Evolutionary conservation across 2,113 vertebrate species (phyloP).

Genomic region (Melanerpes aurifrons): DNA sequence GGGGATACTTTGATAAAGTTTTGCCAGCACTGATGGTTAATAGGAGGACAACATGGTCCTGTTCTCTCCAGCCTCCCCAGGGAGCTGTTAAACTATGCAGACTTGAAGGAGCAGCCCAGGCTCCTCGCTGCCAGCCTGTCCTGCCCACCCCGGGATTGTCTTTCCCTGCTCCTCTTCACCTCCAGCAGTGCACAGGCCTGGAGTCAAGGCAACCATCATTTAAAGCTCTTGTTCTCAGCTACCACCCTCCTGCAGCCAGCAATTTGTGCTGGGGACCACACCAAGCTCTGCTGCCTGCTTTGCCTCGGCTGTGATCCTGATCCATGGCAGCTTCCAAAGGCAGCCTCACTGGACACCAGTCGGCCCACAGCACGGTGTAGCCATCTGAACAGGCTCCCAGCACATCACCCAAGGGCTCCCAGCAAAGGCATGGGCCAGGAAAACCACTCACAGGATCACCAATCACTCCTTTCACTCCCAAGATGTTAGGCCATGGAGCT

Average conservation of each 20-base stretch:
- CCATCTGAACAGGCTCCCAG: not conserved
- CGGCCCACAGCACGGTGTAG: not conserved
- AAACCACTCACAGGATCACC: not conserved
- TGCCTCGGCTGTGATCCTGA: not conserved
- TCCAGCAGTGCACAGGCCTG: not conserved
- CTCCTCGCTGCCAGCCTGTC: not conserved
- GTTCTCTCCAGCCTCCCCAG: not conserved
- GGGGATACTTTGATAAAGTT: not conserved
- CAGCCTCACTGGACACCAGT: not conserved
- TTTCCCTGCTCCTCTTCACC: not conserved
- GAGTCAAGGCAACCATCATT: not conserved
- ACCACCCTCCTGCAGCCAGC: not conserved
- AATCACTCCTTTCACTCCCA: not conserved
- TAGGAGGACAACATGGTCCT: not conserved
- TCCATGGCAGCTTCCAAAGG: not conserved
- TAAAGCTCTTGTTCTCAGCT: not conserved
- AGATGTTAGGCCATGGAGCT: not conserved
- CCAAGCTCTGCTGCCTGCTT: not conserved
- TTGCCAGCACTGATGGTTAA: not conserved
- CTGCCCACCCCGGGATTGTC: not conserved
- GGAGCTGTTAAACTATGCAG: slow-evolving; percentile 5
- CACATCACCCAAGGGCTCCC: not conserved
- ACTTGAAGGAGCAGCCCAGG: not conserved
- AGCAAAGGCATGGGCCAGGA: not conserved
- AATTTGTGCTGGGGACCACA: not conserved